Evolutionary conservation across 2,888 invertebrate genomes (phyloP).

Genomic region (Eristalis intricaria): DNA sequence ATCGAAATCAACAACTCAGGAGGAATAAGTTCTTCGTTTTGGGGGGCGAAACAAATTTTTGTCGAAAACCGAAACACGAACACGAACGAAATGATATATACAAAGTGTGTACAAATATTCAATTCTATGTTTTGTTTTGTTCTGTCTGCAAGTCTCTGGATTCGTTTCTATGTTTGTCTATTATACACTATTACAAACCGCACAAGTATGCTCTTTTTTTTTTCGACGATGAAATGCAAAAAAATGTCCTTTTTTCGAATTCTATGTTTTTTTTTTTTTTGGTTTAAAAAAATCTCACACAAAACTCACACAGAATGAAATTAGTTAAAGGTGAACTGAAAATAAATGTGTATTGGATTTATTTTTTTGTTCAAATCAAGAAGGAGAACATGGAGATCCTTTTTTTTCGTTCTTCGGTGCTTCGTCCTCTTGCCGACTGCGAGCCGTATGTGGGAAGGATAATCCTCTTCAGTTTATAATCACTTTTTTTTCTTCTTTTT

Average conservation of each 20-base stretch:
- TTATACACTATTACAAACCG: constrained; percentile 47
- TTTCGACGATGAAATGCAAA: not conserved
- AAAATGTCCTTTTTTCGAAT: constrained; percentile 30
- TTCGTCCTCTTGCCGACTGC: constrained; percentile 2
- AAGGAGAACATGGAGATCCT: constrained; percentile 29
- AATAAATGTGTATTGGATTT: not conserved
- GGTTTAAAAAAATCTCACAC: not conserved
- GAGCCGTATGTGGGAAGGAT: constrained; percentile 50
- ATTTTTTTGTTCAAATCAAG: constrained; percentile 34
- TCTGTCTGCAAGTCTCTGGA: not conserved
- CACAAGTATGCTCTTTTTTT: constrained; percentile 46
- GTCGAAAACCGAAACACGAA: constrained; percentile 25
- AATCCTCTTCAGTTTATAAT: not conserved
- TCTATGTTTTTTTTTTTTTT: constrained; percentile 22
- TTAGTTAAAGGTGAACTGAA: constrained; percentile 22
- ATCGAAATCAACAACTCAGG: constrained; percentile 50
- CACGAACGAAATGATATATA: constrained; percentile 40
- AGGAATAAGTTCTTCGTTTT: not conserved
- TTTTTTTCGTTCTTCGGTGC: not conserved
- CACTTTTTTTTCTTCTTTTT: constrained; percentile 7
- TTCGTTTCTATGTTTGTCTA: constrained; percentile 40
- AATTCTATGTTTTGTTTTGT: constrained; percentile 47
- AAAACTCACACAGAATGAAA: not conserved
- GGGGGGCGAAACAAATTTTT: too few species aligned
- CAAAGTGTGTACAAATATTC: not conserved